Evolutionary conservation across 2,888 invertebrate species (phyloP).

Genomic region (Acanthopleura granulata): DNA sequence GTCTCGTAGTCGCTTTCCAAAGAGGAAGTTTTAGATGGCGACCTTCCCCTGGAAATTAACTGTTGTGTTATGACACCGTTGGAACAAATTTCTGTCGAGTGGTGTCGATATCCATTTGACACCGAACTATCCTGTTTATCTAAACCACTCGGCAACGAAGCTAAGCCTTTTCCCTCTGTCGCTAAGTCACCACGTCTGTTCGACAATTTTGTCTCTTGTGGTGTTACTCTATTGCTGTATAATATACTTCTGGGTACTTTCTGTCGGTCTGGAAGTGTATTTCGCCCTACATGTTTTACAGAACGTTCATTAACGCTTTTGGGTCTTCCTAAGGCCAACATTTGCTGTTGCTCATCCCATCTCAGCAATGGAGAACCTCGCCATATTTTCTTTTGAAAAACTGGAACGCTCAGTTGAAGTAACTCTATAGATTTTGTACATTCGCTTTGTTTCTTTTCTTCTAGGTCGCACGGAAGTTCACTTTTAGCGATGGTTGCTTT

Average conservation of each 20-base stretch:
- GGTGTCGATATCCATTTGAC: neutral
- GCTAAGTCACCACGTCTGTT: no score
- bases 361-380: neutral
- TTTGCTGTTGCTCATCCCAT: conserved; percentile 1
- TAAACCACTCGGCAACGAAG: neutral
- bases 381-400: neutral
- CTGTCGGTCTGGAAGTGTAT: neutral
- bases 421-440: neutral
- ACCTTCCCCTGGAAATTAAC: no score
- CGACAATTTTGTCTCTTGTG: neutral
- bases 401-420: conserved; percentile 7
- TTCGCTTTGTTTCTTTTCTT: neutral
- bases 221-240: neutral
- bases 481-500: neutral
- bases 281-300: neutral
- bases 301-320: conserved; percentile 1
- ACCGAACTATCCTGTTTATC: neutral
- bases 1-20: neutral
- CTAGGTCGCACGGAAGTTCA: neutral
- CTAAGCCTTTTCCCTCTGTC: neutral
- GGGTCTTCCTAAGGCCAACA: conserved; percentile 12
- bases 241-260: neutral
- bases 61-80: neutral
- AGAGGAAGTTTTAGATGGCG: neutral
- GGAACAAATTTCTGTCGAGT: neutral